Conservation (phyloP, 2,797 vertebrate species). For the Thunnus albacares region DNA sequence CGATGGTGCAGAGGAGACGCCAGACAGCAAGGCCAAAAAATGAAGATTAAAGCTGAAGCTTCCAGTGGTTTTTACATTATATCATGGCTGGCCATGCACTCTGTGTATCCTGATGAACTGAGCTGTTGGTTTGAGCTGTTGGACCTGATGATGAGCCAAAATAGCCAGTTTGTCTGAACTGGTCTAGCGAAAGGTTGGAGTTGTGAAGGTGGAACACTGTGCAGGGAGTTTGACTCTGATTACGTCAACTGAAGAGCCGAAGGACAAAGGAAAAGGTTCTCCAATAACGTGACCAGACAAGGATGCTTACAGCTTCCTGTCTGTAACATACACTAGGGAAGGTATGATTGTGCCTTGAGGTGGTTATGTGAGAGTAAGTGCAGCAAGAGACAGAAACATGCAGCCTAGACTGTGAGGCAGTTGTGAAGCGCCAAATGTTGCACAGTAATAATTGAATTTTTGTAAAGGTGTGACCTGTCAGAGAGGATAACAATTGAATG, state of each 20-base stretch:
- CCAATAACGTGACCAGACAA: not conserved
- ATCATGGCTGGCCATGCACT: slow-evolving; percentile 9
- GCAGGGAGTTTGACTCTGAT: slow-evolving; percentile 16
- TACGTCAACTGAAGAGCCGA: slow-evolving; percentile 21
- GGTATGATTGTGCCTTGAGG: slow-evolving; percentile 56
- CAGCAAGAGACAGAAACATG: not conserved
- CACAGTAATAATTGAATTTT: too few species aligned
- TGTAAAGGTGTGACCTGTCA: not conserved
- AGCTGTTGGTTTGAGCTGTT: slow-evolving; percentile 16
- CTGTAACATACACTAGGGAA: not conserved
- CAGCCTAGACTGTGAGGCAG: not conserved
- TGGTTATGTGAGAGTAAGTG: not conserved
- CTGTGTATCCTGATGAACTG: slow-evolving; percentile 24
- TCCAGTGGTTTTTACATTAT: slow-evolving; percentile 4
- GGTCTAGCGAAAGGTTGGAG: slow-evolving; percentile 15
- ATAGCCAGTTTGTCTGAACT: slow-evolving; percentile 14
- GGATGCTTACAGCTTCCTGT: not conserved
- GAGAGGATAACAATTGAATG: not conserved
- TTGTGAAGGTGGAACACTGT: slow-evolving; percentile 4
- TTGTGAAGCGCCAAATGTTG: not conserved
- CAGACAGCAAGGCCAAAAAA: slow-evolving; percentile 47
- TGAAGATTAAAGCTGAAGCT: slow-evolving; percentile 37
- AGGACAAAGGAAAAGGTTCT: slow-evolving; percentile 11
- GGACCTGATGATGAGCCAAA: slow-evolving; percentile 13
- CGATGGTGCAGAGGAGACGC: slow-evolving; percentile 30